These are phyloP conservation scores for Axinella damicornis DNA, from an alignment of 37 sponge, comb jelly and placozoan species.

Conservation along the genomic window DNA sequence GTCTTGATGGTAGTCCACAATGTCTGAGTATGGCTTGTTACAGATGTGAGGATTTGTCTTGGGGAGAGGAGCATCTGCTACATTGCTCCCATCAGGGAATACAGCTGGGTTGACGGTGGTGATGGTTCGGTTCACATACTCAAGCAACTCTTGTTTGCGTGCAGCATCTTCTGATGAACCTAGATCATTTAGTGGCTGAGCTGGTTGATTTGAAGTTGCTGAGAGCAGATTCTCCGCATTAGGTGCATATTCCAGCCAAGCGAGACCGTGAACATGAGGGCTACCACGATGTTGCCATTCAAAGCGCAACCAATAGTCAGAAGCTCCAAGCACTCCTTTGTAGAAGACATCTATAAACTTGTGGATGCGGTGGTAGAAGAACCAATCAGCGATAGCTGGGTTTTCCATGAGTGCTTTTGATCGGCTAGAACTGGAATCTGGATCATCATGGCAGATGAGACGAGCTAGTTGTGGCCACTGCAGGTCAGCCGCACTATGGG, in stretches of 20 bases:
- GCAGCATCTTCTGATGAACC: no score
- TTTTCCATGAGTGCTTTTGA: constrained; percentile 54
- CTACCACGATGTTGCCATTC: constrained; percentile 73
- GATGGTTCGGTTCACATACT: constrained; percentile 35
- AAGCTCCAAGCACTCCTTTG: constrained; percentile 43
- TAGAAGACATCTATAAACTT: constrained; percentile 64
- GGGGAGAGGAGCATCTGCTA: constrained; percentile 33
- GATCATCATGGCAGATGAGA: constrained; percentile 51
- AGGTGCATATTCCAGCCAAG: constrained; percentile 59
- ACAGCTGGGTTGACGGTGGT: constrained; percentile 56
- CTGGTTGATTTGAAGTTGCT: not conserved
- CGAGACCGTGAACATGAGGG: constrained; percentile 69
- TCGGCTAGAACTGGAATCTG: not conserved
- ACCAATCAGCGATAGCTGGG: constrained; percentile 73
- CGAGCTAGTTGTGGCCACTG: constrained; percentile 66
- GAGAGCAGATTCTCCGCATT: constrained; percentile 37
- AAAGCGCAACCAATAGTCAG: constrained; percentile 71
- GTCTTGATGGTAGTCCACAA: constrained; percentile 45
- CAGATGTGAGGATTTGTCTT: constrained; percentile 27
- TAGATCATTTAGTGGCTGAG: no score
- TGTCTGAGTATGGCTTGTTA: constrained; percentile 14
- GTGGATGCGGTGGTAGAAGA: constrained; percentile 49
- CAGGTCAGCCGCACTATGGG: constrained; percentile 72
- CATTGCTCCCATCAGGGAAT: constrained; percentile 34
- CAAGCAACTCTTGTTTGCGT: constrained; percentile 8